Evolutionary conservation across 2,888 invertebrate species (phyloP).

Genomic region (Teleiodes luculella): DNA sequence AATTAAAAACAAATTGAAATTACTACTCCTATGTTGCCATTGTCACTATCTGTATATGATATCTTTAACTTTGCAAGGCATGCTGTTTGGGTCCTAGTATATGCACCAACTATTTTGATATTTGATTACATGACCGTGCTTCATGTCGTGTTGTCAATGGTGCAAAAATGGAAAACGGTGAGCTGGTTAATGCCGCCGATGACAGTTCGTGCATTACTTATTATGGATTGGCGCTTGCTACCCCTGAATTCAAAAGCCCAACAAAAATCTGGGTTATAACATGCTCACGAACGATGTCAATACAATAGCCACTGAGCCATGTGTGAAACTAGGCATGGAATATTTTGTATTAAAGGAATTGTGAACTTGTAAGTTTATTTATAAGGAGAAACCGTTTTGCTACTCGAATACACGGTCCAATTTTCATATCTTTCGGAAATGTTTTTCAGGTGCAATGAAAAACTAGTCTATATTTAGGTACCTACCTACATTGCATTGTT

Average conservation of each 20-base stretch:
- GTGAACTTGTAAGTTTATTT: no score
- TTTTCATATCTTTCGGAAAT: no score
- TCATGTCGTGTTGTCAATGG: slow-evolving; percentile 26
- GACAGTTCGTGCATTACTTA: slow-evolving; percentile 62
- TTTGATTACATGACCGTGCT: slow-evolving; percentile 27
- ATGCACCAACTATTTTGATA: slow-evolving; percentile 1
- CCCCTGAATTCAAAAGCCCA: slow-evolving; percentile 43
- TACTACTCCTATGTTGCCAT: no score
- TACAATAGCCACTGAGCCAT: slow-evolving; percentile 42
- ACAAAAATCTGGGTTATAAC: slow-evolving; percentile 54
- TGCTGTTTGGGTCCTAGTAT: neutral
- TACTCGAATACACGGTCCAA: no score
- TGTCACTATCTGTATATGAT: no score
- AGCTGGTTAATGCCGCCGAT: slow-evolving; percentile 43
- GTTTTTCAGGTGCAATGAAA: no score
- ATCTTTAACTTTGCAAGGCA: neutral
- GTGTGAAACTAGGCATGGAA: slow-evolving; percentile 16
- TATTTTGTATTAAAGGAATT: slow-evolving; percentile 27
- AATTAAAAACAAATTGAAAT: no score
- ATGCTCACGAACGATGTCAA: slow-evolving; percentile 40
- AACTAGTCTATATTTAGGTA: no score
- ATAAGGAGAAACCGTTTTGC: no score
- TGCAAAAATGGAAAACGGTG: slow-evolving; percentile 48
- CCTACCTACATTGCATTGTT: no score
- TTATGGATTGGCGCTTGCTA: slow-evolving; percentile 56